phyloP scores from a whole-genome alignment of 2,797 vertebrate species.

The Decapterus maruadsi region DNA sequence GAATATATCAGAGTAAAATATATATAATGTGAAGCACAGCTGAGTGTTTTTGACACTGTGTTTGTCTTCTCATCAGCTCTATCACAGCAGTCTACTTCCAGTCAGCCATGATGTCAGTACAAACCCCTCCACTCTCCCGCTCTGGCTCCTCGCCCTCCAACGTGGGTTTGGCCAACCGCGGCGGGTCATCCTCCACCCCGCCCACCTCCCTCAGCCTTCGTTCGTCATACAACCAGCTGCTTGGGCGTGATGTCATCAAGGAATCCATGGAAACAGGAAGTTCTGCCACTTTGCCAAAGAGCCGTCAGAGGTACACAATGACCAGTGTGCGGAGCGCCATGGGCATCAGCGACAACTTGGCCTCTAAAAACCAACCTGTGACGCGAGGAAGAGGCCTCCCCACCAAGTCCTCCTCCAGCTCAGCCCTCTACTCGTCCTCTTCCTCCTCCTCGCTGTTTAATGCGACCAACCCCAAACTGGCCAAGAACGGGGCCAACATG shows the following conservation, averaged over 20 bases:
- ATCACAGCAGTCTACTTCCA: conserved; percentile 75
- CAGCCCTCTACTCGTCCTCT: conserved; percentile 90
- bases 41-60: conserved; percentile 4
- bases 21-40: neutral
- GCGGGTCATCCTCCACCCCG: conserved; percentile 84
- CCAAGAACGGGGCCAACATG: conserved; percentile 98
- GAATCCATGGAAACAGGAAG: conserved; percentile 87
- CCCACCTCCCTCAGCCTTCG: conserved; percentile 95
- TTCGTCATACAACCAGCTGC: conserved; percentile 94
- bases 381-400: conserved; percentile 80
- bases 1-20: neutral
- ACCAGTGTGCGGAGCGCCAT: conserved; percentile 93
- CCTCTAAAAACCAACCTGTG: conserved; percentile 76
- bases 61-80: conserved; percentile 59
- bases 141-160: conserved; percentile 88
- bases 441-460: conserved; percentile 84
- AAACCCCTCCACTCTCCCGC: conserved; percentile 90
- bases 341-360: conserved; percentile 89
- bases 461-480: conserved; percentile 94
- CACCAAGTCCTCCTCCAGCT: conserved; percentile 86
- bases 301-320: conserved; percentile 92
- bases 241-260: conserved; percentile 90
- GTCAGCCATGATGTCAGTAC: conserved; percentile 89
- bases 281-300: conserved; percentile 91
- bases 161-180: conserved; percentile 89